These are phyloP conservation scores for Sphenopsis melanotis DNA, from an alignment of 2,797 vertebrate genomes.

Conservation along the genomic window DNA sequence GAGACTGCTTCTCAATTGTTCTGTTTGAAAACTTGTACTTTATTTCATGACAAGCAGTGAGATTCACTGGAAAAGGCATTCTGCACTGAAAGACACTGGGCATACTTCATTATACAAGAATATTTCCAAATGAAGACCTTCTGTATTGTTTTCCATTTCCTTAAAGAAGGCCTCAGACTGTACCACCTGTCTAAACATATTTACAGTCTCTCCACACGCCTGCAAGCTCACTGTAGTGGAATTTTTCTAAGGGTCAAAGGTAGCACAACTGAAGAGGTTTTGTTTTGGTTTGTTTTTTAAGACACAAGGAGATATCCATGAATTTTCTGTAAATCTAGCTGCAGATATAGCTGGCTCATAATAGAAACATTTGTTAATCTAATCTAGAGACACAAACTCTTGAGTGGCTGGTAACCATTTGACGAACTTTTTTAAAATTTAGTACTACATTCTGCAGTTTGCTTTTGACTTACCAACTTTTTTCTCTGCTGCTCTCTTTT, in stretches of 20 bases:
- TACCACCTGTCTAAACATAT: constrained; percentile 55
- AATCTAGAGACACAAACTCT: not conserved
- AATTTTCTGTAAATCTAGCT: not conserved
- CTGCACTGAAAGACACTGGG: not conserved
- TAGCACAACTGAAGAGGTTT: constrained; percentile 11
- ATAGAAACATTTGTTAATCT: not conserved
- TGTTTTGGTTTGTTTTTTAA: not conserved
- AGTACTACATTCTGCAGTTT: not conserved
- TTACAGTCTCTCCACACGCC: not conserved
- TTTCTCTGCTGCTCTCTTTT: not conserved
- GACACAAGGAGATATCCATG: not conserved
- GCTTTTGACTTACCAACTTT: not conserved
- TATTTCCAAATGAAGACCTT: constrained; percentile 26
- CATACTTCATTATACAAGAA: not conserved
- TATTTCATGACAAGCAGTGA: not conserved
- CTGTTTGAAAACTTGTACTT: constrained; percentile 31
- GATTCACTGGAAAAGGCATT: constrained; percentile 23
- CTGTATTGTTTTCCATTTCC: constrained; percentile 15
- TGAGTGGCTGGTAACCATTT: not conserved
- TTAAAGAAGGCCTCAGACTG: constrained; percentile 24
- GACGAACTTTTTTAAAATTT: not conserved
- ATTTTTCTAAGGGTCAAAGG: constrained; percentile 30
- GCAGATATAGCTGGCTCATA: not conserved
- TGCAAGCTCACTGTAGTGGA: not conserved
- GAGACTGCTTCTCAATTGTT: constrained; percentile 26